Evolutionary conservation across 2,797 vertebrate genomes (phyloP).

Genomic region (Notamacropus eugenii): DNA sequence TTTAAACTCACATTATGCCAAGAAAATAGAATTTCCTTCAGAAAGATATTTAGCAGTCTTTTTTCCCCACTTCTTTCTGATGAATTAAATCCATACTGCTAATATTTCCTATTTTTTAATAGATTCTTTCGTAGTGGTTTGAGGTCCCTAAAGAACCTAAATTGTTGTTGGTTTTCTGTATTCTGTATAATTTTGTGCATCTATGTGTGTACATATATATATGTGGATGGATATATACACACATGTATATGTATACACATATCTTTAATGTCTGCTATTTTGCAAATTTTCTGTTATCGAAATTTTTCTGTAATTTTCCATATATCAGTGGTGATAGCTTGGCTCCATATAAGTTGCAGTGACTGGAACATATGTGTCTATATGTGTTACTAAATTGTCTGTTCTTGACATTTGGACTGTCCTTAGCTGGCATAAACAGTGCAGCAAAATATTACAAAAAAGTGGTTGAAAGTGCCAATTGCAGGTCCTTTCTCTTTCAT

Average conservation of each 20-base stretch:
- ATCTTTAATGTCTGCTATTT: slow-evolving; percentile 6
- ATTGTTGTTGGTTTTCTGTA: neutral
- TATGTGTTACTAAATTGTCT: neutral
- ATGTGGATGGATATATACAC: no score
- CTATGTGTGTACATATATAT: no score
- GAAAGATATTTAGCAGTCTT: neutral
- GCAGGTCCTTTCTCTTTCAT: no score
- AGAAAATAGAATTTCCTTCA: neutral
- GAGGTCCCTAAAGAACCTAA: neutral
- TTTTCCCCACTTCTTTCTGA: neutral
- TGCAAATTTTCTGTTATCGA: neutral
- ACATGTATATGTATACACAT: neutral
- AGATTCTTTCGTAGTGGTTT: neutral
- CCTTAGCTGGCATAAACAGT: neutral
- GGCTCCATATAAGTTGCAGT: slow-evolving; percentile 34
- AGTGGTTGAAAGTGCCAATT: no score
- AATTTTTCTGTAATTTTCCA: slow-evolving; percentile 61
- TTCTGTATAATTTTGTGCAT: neutral
- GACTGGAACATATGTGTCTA: neutral
- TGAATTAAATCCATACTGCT: neutral
- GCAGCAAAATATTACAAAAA: neutral
- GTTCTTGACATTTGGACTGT: neutral
- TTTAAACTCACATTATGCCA: no score
- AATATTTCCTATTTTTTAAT: neutral
- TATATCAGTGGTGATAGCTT: slow-evolving; percentile 49